Evolutionary conservation across 2,797 vertebrate genomes (phyloP).

Genomic region (Poecilia gillii): DNA sequence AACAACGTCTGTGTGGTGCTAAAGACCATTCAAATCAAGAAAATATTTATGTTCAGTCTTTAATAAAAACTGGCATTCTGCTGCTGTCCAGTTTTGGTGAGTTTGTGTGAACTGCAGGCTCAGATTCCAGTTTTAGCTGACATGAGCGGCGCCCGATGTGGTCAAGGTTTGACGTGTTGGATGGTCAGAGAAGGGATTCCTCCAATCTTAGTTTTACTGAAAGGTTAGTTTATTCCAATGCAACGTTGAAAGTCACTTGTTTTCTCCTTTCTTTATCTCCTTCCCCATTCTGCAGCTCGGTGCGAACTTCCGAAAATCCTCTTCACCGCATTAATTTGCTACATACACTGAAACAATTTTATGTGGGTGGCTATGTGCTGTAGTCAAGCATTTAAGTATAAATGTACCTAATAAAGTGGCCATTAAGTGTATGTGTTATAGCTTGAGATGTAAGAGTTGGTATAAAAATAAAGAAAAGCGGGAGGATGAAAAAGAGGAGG

Average conservation of each 20-base stretch:
- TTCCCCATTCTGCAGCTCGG: background rate
- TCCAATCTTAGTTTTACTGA: background rate
- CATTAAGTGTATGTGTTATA: background rate
- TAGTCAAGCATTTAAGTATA: background rate
- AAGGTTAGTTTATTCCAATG: background rate
- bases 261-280: background rate
- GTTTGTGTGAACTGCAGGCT: background rate
- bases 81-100: background rate
- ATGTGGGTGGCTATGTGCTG: background rate
- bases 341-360: background rate
- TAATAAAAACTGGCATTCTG: background rate
- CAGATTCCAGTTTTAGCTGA: background rate
- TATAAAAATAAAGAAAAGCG: slow-evolving; percentile 6
- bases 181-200: background rate
- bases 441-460: background rate
- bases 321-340: background rate
- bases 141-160: background rate
- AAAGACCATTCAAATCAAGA: background rate
- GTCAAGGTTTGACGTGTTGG: background rate
- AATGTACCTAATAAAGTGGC: background rate
- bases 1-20: background rate
- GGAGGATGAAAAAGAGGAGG: slow-evolving; percentile 3
- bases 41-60: background rate
- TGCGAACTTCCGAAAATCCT: background rate
- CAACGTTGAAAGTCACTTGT: background rate